Evolutionary conservation across 2,888 invertebrate genomes (phyloP), one percentile per base, ranked within the genome.

Genomic region (Polydrusus tereticollis): DNA sequence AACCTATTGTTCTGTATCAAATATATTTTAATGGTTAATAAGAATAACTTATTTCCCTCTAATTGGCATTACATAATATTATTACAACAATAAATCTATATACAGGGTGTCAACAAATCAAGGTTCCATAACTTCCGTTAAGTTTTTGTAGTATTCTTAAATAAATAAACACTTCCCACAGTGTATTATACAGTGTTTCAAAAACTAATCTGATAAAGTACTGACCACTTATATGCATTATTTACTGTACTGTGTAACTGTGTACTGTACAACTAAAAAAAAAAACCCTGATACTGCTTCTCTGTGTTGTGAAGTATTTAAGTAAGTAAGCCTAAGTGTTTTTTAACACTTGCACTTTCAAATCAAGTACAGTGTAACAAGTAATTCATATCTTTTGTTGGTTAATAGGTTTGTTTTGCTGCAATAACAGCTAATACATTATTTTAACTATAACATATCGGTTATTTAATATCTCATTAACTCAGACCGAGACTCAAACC

Each of bases 381-480:
- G 23, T 23, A 20, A 47, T 47, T 47, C 16, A 23, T 47, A 55
- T 21, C 41, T 43, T 43, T 57, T 66, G 38, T 20, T 23, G 14
- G 23, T 50, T 60, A 68, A 68, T 60, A 50, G 59, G 50, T 38
- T 29, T 60, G 23, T 60, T 59, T 50, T 60, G 67, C 59, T 50
- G 59, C 43, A 60, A n/a, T 68, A 59, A 68, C 67, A 50, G 59
- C 20, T 29, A 33, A 57, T 66, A 38, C 20, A 45, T 65, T 38
- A 52, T 57, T 21, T 14, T 41, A 59, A 59, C 43, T 43, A n/a
- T 41, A 26, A 59, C 36, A 23, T 43, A 59, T 43, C 14, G 20
- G 66, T 58, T 57, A 58, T 58, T 66, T 55, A 45, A 57, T 66
- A 57, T 43, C 43, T 26, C 38, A 64, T 64, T 64, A 55, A 41